Evolutionary conservation across 2,888 invertebrate species (phyloP).

Genomic region (Phanerotoma sp.): DNA sequence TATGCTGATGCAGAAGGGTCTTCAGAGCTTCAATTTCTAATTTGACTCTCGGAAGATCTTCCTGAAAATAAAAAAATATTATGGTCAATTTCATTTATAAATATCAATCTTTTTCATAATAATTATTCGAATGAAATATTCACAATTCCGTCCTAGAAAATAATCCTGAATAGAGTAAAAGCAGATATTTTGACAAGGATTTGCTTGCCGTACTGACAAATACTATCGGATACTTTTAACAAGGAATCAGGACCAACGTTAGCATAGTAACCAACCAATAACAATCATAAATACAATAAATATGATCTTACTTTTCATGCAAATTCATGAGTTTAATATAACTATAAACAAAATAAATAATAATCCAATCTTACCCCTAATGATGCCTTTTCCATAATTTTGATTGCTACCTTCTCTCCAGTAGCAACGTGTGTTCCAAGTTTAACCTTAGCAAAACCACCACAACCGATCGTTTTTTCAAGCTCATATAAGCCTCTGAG

Average conservation of each 20-base stretch:
- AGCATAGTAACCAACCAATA: too few relatives aligned
- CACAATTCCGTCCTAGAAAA: too few relatives aligned
- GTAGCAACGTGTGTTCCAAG: slow-evolving; percentile 75
- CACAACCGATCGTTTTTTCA: slow-evolving; percentile 71
- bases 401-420: slow-evolving; percentile 79
- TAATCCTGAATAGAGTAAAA: too few relatives aligned
- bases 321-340: too few relatives aligned
- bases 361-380: slow-evolving; percentile 63
- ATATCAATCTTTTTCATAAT: too few relatives aligned
- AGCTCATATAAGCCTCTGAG: slow-evolving; percentile 68
- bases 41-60: slow-evolving; percentile 71
- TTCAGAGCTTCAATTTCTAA: slow-evolving; percentile 75
- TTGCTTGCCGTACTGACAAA: too few relatives aligned
- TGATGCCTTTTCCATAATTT: slow-evolving; percentile 76
- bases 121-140: neutral
- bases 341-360: slow-evolving; percentile 8
- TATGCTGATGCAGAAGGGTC: slow-evolving; percentile 67
- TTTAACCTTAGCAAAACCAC: slow-evolving; percentile 80
- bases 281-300: too few relatives aligned
- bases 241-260: too few relatives aligned
- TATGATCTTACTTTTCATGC: too few relatives aligned
- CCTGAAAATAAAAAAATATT: slow-evolving; percentile 57
- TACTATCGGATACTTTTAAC: too few relatives aligned
- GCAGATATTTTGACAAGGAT: too few relatives aligned
- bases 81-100: too few relatives aligned